Percentiles rank a stretch among this genome's conserved stretches.
Conservation (phyloP, 2,888 invertebrate genomes). For the Auanema sp. region DNA sequence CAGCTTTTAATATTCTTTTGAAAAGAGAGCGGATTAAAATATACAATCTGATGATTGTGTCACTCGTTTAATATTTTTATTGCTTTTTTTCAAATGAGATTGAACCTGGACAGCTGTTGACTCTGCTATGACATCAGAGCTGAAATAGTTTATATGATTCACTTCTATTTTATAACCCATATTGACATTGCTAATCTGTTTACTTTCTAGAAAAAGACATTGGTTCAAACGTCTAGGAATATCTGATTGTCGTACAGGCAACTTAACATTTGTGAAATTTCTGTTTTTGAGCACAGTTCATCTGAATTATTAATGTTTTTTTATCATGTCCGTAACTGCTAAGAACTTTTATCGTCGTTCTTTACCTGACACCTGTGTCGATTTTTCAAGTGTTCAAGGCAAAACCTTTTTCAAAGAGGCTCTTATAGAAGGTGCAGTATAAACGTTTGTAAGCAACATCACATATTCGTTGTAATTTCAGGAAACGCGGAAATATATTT, state of each 20-base stretch:
- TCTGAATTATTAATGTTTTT: neutral
- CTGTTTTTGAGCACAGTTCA: constrained; percentile 1
- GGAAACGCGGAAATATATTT: constrained; percentile 65
- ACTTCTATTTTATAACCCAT: neutral
- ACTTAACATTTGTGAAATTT: neutral
- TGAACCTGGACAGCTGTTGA: no score
- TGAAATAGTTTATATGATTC: neutral
- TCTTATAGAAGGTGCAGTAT: constrained; percentile 42
- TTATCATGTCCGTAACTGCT: constrained; percentile 44
- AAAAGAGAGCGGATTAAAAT: no score
- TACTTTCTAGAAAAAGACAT: neutral
- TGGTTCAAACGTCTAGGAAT: neutral
- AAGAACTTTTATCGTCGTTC: constrained; percentile 64
- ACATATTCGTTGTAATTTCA: constrained; percentile 15
- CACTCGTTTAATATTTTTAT: no score
- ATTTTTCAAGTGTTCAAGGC: constrained; percentile 65
- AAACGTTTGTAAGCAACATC: neutral
- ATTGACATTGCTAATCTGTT: neutral
- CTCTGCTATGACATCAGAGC: neutral
- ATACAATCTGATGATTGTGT: no score
- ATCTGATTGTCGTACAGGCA: neutral
- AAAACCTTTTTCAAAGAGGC: constrained; percentile 64
- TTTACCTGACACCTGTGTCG: constrained; percentile 64
- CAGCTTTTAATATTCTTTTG: no score
- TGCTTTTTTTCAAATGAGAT: no score